phyloP scores from a whole-genome alignment of 2,888 invertebrate genomes.

The Tribolium freemani region DNA sequence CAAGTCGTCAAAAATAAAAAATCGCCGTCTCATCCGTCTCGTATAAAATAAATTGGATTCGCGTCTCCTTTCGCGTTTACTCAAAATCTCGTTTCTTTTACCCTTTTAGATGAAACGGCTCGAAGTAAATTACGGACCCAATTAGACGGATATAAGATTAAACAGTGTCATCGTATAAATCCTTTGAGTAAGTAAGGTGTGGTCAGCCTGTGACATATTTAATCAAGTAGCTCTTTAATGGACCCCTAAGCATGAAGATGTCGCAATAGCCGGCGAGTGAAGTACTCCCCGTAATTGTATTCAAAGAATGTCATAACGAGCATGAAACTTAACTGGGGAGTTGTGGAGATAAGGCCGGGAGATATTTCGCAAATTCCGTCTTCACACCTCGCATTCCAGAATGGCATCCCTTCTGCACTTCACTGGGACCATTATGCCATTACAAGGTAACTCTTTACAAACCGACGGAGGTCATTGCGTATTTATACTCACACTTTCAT shows the following conservation, averaged over 20 bases:
- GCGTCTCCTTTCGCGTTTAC: constrained; percentile 13
- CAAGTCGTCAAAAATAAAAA: constrained; percentile 28
- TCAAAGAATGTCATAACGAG: constrained; percentile 35
- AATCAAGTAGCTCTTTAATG: constrained; percentile 47
- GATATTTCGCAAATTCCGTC: constrained; percentile 51
- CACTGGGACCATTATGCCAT: constrained; percentile 19
- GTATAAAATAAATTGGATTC: constrained; percentile 28
- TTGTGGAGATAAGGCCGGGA: constrained; percentile 45
- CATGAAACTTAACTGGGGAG: constrained; percentile 35
- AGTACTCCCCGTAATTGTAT: constrained; percentile 25
- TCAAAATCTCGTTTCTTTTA: constrained; percentile 17
- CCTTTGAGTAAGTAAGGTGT: constrained; percentile 43
- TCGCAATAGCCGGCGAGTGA: constrained; percentile 37
- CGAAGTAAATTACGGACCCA: constrained; percentile 26
- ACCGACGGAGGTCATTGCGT: constrained; percentile 9
- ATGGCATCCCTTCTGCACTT: constrained; percentile 31
- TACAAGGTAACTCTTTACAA: constrained; percentile 35
- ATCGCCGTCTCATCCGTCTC: constrained; percentile 24
- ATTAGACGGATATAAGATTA: constrained; percentile 39
- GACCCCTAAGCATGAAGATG: constrained; percentile 43
- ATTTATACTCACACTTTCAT: neutral
- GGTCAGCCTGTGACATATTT: constrained; percentile 47
- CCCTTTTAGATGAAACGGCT: constrained; percentile 17
- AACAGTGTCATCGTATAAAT: constrained; percentile 42
- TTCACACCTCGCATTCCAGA: constrained; percentile 48